Evolutionary conservation across 1,140 invertebrate genomes (phyloP).

Genomic region (Sminthurides bifidus): DNA sequence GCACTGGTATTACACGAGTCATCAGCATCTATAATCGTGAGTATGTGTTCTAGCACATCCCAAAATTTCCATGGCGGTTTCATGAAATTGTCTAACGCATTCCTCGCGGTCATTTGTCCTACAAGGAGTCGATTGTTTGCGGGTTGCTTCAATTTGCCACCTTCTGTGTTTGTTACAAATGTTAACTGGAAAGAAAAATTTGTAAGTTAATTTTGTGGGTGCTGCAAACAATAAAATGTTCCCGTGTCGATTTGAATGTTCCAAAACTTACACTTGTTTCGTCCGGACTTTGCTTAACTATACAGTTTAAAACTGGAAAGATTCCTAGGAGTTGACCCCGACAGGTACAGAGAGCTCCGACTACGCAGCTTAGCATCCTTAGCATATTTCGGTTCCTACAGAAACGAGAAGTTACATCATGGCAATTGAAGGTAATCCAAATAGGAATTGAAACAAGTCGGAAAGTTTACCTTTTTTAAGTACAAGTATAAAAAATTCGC

Average conservation of each 20-base stretch:
- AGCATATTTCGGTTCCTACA: conserved; percentile 41
- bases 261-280: conserved; percentile 26
- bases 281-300: conserved; percentile 20
- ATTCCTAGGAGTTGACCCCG: conserved; percentile 53
- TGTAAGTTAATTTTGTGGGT: not conserved
- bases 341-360: conserved; percentile 67
- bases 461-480: conserved; percentile 60
- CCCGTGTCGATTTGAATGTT: not conserved
- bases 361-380: conserved; percentile 61
- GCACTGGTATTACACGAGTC: conserved; percentile 51
- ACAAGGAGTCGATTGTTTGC: conserved; percentile 27
- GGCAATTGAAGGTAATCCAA: too few relatives aligned
- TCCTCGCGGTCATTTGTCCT: conserved; percentile 24
- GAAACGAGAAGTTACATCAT: not conserved
- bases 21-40: conserved; percentile 68
- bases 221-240: not conserved
- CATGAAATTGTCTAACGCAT: conserved; percentile 17
- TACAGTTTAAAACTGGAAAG: conserved; percentile 26
- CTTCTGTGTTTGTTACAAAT: conserved; percentile 30
- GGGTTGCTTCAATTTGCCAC: conserved; percentile 20
- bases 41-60: conserved; percentile 67
- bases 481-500: conserved; percentile 41
- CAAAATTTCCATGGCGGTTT: conserved; percentile 52
- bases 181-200: conserved; percentile 13
- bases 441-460: too few relatives aligned